Percentiles rank a stretch among this genome's conserved stretches.
phyloP scores from a whole-genome alignment of 2,113 vertebrate species.

The Pangasianodon gigas region DNA sequence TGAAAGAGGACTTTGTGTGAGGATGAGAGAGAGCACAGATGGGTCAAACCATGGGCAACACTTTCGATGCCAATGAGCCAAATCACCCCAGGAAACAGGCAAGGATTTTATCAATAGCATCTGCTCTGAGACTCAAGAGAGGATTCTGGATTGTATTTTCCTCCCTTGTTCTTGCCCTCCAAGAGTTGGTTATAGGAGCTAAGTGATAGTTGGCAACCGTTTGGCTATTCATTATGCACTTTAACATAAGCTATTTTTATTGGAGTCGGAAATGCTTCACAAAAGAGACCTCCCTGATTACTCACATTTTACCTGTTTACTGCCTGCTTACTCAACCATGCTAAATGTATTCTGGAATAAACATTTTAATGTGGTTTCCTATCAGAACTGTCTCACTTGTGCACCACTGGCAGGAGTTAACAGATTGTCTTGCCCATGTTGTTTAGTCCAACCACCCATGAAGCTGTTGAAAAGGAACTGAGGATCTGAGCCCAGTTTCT shows the following conservation, averaged over 20 bases:
- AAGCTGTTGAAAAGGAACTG: constrained; percentile 25
- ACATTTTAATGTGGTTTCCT: not conserved
- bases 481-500: not conserved
- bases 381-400: constrained; percentile 1
- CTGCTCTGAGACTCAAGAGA: constrained; percentile 24
- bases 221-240: constrained; percentile 5
- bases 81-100: constrained; percentile 34
- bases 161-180: constrained; percentile 11
- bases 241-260: constrained; percentile 9
- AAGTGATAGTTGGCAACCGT: constrained; percentile 14
- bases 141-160: constrained; percentile 27
- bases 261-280: not conserved
- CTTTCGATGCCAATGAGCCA: constrained; percentile 37
- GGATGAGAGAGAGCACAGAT: constrained; percentile 47
- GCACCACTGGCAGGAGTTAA: constrained; percentile 22
- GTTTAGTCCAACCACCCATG: constrained; percentile 22
- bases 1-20: constrained; percentile 53
- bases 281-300: not conserved
- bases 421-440: not conserved
- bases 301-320: constrained; percentile 1
- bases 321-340: constrained; percentile 12
- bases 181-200: constrained; percentile 17
- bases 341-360: not conserved
- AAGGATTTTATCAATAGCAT: constrained; percentile 35
- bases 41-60: constrained; percentile 35